Percentiles rank a stretch among this genome's conserved stretches.
These are phyloP conservation scores for Adoxophyes honmai DNA, from an alignment of 1,140 invertebrate species.

Conservation along the genomic window DNA sequence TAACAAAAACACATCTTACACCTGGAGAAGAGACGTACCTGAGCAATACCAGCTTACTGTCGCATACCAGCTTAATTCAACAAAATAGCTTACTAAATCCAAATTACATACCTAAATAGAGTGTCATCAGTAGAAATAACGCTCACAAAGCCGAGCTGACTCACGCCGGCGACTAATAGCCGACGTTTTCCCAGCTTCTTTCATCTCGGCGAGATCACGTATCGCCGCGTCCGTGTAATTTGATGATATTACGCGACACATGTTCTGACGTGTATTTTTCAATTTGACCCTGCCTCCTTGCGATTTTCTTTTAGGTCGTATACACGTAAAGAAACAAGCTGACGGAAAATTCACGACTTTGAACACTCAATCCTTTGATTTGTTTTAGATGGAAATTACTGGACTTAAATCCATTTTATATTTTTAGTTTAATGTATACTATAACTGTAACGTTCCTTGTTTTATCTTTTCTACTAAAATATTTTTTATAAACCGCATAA, in stretches of 20 bases:
- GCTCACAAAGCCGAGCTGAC: background rate
- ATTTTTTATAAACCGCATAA: too few relatives aligned
- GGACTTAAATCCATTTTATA: too few relatives aligned
- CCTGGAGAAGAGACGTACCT: too few relatives aligned
- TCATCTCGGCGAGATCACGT: slow-evolving; percentile 42
- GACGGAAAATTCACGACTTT: slow-evolving; percentile 31
- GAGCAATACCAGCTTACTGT: too few relatives aligned
- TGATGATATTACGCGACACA: slow-evolving; percentile 54
- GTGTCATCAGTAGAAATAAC: background rate
- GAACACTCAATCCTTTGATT: too few relatives aligned
- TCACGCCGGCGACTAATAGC: slow-evolving; percentile 1
- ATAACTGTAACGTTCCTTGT: too few relatives aligned
- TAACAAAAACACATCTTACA: too few relatives aligned
- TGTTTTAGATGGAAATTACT: too few relatives aligned
- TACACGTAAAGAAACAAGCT: slow-evolving; percentile 26
- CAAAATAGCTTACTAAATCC: background rate
- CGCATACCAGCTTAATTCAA: background rate
- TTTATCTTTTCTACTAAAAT: too few relatives aligned
- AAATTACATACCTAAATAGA: background rate
- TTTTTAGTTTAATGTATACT: too few relatives aligned
- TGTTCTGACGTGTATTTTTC: slow-evolving; percentile 52
- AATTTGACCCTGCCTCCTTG: slow-evolving; percentile 31
- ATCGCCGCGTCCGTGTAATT: slow-evolving; percentile 40
- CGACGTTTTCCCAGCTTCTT: slow-evolving; percentile 19
- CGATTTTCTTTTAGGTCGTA: slow-evolving; percentile 26